Percentiles rank a stretch among this genome's conserved stretches.
Conservation (phyloP, 1,140 invertebrate species). For the Heliconius eleuchia region DNA sequence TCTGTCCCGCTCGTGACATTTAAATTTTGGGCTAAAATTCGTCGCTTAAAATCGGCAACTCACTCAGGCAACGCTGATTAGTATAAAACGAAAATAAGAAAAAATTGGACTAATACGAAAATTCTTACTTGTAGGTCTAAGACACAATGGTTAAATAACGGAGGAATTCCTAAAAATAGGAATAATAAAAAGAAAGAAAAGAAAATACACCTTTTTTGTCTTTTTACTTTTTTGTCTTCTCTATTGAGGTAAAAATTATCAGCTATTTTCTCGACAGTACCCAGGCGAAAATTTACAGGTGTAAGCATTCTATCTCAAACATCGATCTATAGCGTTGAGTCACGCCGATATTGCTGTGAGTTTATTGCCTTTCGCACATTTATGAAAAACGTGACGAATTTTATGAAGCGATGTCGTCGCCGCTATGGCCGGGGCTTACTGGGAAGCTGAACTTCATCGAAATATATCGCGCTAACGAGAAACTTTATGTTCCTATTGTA, state of each 20-base stretch:
- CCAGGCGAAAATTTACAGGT: background rate
- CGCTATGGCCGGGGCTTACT: background rate
- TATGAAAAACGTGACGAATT: conserved; percentile 58
- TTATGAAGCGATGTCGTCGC: conserved; percentile 29
- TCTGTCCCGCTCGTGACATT: too few species aligned
- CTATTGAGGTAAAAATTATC: background rate
- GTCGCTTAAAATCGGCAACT: background rate
- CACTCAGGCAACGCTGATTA: background rate
- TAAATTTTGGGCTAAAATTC: too few species aligned
- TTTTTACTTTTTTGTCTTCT: too few species aligned
- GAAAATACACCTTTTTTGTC: too few species aligned
- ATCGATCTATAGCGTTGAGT: conserved; percentile 37
- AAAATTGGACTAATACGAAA: background rate
- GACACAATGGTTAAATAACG: too few species aligned
- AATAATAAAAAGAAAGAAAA: background rate
- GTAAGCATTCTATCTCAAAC: conserved; percentile 18
- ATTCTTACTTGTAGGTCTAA: background rate
- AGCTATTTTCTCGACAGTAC: background rate
- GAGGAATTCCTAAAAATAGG: too few species aligned
- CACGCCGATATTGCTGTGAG: conserved; percentile 40
- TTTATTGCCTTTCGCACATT: conserved; percentile 50
- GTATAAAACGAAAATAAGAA: background rate
- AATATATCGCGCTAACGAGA: background rate
- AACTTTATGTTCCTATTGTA: background rate
- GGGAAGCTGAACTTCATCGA: background rate